Evolutionary conservation across 2,113 vertebrate genomes (phyloP).

Genomic region (Chloroceryle aenea): DNA sequence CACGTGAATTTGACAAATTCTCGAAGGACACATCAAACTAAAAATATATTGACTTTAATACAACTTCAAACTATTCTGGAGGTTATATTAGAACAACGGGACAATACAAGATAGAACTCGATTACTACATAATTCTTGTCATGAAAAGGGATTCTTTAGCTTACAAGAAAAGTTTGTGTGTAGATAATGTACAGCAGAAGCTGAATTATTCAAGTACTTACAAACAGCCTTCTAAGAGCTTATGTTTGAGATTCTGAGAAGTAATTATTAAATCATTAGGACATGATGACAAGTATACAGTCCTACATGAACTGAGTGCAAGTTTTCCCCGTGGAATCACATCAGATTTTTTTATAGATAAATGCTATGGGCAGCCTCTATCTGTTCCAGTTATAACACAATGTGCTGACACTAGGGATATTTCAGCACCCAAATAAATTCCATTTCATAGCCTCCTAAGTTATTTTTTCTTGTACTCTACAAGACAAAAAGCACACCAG

Average conservation of each 20-base stretch:
- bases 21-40: conserved; percentile 19
- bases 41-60: conserved; percentile 18
- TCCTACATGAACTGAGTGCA: background rate
- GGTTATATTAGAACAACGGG: background rate
- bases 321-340: background rate
- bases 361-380: background rate
- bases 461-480: background rate
- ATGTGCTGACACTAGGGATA: background rate
- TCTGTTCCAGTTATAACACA: background rate
- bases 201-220: background rate
- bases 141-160: background rate
- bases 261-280: conserved; percentile 37
- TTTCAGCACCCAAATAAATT: background rate
- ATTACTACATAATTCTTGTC: background rate
- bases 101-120: background rate
- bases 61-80: background rate
- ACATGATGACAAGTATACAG: background rate
- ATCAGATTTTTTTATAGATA: background rate
- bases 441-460: background rate
- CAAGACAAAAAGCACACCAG: background rate
- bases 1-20: background rate
- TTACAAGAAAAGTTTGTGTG: background rate
- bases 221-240: background rate
- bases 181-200: background rate
- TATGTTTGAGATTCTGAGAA: background rate